phyloP scores from a whole-genome alignment of 2,113 vertebrate species.

The Malurus melanocephalus region DNA sequence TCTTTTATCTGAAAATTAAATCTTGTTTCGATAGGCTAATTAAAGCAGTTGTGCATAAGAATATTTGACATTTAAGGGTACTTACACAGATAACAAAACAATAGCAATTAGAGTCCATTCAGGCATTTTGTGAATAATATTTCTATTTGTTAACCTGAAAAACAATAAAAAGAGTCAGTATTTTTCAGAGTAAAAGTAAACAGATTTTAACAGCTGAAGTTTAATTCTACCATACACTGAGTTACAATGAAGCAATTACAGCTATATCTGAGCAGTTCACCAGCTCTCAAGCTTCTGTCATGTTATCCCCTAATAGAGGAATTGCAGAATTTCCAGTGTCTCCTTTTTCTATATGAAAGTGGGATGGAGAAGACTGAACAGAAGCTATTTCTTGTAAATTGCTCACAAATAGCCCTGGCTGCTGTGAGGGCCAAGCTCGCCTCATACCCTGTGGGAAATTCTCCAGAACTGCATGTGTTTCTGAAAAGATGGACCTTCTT shows the following conservation, averaged over 20 bases:
- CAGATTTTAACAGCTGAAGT: neutral
- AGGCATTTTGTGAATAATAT: constrained; percentile 78
- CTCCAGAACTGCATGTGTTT: neutral
- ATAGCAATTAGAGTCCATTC: constrained; percentile 81
- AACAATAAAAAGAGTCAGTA: constrained; percentile 9
- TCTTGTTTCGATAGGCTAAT: neutral
- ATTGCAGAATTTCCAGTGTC: neutral
- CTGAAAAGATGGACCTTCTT: neutral
- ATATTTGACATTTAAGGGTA: constrained; percentile 32
- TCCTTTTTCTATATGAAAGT: neutral
- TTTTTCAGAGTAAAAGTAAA: neutral
- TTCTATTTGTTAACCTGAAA: constrained; percentile 80
- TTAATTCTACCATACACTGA: neutral
- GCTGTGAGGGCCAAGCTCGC: neutral
- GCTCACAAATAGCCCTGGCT: neutral
- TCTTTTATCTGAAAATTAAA: neutral
- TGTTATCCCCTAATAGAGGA: neutral
- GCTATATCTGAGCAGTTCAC: neutral
- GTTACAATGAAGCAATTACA: neutral
- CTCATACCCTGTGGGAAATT: neutral
- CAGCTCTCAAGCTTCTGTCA: neutral
- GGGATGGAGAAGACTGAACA: neutral
- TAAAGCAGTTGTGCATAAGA: neutral
- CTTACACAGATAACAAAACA: constrained; percentile 79
- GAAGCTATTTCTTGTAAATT: neutral